Evolutionary conservation across 2,113 vertebrate genomes (phyloP), one percentile per base, ranked within the genome.

Genomic region (Ptilonorhynchus violaceus): DNA sequence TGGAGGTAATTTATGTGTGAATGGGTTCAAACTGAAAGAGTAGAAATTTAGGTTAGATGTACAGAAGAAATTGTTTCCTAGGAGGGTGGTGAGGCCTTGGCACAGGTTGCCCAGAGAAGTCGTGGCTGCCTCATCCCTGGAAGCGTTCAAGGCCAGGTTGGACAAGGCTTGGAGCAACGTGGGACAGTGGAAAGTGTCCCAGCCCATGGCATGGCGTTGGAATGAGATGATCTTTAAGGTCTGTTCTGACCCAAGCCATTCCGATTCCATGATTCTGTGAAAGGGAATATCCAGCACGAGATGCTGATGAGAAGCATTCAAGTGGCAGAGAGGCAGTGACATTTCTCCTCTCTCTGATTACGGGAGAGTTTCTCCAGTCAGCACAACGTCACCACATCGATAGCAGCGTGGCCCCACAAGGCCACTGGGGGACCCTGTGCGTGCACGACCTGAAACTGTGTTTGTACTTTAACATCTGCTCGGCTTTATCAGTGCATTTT

Each of bases 401-500:
- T 7, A 55, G 42, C 53, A 83, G 17, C n/a, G 79, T 77, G 30
- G 19, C 66, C 69, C 20, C 63, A 44, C 60, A 70, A 60, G 64
- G 68, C 30, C 83, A 55, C 59, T 50, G 33, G n/a, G 41, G 53
- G 74, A 91, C 52, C 42, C 39, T 58, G 15, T 39, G n/a, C 9
- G 3, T 1, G 2, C 11, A 10, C 6, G 6, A 63, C 58, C 63
- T 52, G 68, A 42, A 92, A 44, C 37, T 5, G 23, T 49, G 53
- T 53, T 82, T 95, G 85, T 31, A 74, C 75, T 91, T 92, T 39
- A 85, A 37, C 85, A 83, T 88, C 85, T 82, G 56, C 46, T 92
- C 75, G 66, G 46, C 70, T 94, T 89, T 97, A 80, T 90, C 63
- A 39, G 67, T n/a, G 76, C 30, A 11, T 31, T 85, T 94, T 90